A percentile compares a stretch with the other conserved stretches of the same genome.
These are phyloP conservation scores for Ceyx melanurus DNA, from an alignment of 2,113 vertebrate species.

Conservation along the genomic window DNA sequence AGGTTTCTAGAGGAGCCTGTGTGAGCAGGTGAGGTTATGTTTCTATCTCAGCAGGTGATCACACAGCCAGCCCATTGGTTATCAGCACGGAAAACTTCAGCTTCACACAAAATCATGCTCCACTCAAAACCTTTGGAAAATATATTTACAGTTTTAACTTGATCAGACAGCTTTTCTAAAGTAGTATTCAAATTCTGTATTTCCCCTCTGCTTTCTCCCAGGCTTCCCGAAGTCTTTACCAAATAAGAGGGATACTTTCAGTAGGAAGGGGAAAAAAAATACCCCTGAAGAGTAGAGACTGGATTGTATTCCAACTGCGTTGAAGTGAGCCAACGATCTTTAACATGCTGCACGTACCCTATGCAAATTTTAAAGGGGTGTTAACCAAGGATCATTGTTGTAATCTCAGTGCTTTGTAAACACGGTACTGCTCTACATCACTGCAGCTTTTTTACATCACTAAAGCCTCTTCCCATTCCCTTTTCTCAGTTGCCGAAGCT, in stretches of 20 bases:
- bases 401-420: slow-evolving; percentile 61
- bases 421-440: neutral
- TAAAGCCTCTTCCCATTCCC: neutral
- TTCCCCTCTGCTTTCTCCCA: neutral
- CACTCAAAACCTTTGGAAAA: neutral
- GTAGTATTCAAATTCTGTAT: fast-evolving
- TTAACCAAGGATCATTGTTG: slow-evolving; percentile 44
- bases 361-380: slow-evolving; percentile 38
- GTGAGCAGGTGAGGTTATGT: neutral
- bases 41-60: neutral
- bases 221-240: neutral
- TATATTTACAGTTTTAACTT: neutral
- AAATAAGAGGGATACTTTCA: fast-evolving
- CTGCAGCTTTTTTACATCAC: neutral
- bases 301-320: neutral
- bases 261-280: neutral
- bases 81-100: neutral
- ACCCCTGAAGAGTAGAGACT: neutral
- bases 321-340: neutral
- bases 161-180: neutral
- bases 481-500: neutral
- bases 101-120: neutral
- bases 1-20: neutral
- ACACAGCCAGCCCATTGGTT: neutral
- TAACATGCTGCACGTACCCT: neutral